phyloP scores from a whole-genome alignment of 2,797 vertebrate genomes.

The Myripristis jacobus region DNA sequence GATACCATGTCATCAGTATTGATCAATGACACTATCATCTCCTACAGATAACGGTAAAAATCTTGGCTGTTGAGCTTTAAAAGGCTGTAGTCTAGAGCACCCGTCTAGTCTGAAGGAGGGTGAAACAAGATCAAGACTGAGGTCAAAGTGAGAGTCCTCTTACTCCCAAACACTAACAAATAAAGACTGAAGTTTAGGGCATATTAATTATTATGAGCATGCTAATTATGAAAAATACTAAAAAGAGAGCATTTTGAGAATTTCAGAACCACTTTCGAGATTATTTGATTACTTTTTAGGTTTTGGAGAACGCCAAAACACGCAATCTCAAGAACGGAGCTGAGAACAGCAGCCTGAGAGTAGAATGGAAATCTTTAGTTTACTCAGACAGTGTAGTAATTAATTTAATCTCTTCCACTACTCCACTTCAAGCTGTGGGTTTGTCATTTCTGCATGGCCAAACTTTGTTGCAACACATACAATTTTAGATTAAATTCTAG shows the following conservation, averaged over 20 bases:
- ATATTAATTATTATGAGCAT: constrained; percentile 3
- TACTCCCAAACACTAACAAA: constrained; percentile 23
- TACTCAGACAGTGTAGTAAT: constrained; percentile 2
- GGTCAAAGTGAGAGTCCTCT: constrained; percentile 6
- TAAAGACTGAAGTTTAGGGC: neutral
- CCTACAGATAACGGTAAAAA: no score
- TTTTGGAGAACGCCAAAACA: no score
- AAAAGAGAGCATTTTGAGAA: constrained; percentile 24
- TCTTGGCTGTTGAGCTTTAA: neutral
- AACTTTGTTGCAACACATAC: no score
- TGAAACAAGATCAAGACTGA: neutral
- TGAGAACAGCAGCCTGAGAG: neutral
- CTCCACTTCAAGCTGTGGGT: no score
- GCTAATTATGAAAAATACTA: constrained; percentile 34
- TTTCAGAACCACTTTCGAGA: constrained; percentile 11
- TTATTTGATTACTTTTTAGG: neutral
- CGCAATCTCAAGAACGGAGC: neutral
- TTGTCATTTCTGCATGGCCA: no score
- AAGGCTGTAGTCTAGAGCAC: constrained; percentile 12
- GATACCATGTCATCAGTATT: constrained; percentile 9
- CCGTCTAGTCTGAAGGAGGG: neutral
- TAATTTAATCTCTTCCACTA: no score
- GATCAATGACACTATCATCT: constrained; percentile 5
- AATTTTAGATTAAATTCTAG: no score
- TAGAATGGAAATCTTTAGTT: neutral